These are phyloP conservation scores for Argentina silus DNA, from an alignment of 2,797 vertebrate species.

Conservation along the genomic window DNA sequence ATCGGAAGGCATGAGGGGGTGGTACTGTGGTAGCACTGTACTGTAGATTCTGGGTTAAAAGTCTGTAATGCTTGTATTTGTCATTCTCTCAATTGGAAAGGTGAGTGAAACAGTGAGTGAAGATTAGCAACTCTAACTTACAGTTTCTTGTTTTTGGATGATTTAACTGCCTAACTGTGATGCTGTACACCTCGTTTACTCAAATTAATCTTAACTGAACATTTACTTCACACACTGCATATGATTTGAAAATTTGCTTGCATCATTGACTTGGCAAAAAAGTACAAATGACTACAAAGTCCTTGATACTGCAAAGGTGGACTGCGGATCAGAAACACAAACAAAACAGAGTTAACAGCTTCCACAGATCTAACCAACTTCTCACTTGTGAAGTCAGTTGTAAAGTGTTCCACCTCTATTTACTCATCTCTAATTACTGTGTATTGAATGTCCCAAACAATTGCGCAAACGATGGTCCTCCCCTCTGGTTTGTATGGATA, in stretches of 20 bases:
- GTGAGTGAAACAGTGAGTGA: neutral
- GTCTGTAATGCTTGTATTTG: neutral
- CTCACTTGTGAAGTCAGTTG: constrained; percentile 5
- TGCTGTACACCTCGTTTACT: neutral
- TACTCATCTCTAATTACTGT: constrained; percentile 42
- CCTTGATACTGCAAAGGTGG: neutral
- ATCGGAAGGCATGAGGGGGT: too few species aligned
- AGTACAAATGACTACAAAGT: neutral
- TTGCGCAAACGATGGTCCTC: constrained; percentile 52
- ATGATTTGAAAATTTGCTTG: neutral
- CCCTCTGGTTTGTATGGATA: constrained; percentile 61
- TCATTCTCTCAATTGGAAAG: too few species aligned
- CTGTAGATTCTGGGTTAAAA: neutral
- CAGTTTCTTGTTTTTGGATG: too few species aligned
- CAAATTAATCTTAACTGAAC: neutral
- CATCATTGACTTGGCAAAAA: neutral
- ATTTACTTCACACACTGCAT: neutral
- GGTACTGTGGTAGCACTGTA: too few species aligned
- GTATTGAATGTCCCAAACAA: constrained; percentile 48
- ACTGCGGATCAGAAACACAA: neutral
- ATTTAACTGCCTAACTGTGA: too few species aligned
- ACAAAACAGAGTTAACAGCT: neutral
- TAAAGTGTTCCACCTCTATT: constrained; percentile 19
- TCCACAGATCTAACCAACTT: neutral
- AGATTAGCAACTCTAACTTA: neutral